Conservation (phyloP, 2,113 vertebrate genomes). For the Saguinus midas region DNA sequence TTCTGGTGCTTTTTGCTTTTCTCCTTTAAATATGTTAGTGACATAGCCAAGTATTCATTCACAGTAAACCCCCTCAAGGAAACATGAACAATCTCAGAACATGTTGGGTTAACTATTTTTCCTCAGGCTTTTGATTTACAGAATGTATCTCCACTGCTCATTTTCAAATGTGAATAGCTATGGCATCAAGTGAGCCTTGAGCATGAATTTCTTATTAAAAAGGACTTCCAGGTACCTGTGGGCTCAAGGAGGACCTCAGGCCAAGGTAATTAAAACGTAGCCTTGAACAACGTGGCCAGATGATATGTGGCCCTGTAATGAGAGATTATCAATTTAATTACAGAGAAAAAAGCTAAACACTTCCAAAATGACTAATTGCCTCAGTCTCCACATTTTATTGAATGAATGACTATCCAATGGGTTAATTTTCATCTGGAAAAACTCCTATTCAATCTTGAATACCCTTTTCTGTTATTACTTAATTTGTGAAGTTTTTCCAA, state of each 20-base stretch:
- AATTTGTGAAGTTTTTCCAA: not conserved
- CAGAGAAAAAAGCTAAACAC: not conserved
- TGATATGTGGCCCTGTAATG: conserved; percentile 39
- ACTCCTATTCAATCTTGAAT: conserved; percentile 65
- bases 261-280: conserved; percentile 68
- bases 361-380: conserved; percentile 35
- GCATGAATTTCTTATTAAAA: conserved; percentile 72
- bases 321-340: conserved; percentile 70
- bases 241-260: conserved; percentile 38
- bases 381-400: not conserved
- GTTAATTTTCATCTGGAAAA: conserved; percentile 48
- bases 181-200: conserved; percentile 39
- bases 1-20: conserved; percentile 45
- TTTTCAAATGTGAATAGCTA: conserved; percentile 56
- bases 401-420: not conserved
- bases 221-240: conserved; percentile 59
- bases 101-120: conserved; percentile 68
- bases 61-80: conserved; percentile 67
- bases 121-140: conserved; percentile 62
- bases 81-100: conserved; percentile 46
- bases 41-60: conserved; percentile 40
- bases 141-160: conserved; percentile 47
- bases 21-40: conserved; percentile 70
- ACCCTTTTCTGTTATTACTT: not conserved
- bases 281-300: conserved; percentile 47